Base-by-base conservation (phyloP, 2,113 vertebrate species). In the Melanerpes aurifrons region DNA sequence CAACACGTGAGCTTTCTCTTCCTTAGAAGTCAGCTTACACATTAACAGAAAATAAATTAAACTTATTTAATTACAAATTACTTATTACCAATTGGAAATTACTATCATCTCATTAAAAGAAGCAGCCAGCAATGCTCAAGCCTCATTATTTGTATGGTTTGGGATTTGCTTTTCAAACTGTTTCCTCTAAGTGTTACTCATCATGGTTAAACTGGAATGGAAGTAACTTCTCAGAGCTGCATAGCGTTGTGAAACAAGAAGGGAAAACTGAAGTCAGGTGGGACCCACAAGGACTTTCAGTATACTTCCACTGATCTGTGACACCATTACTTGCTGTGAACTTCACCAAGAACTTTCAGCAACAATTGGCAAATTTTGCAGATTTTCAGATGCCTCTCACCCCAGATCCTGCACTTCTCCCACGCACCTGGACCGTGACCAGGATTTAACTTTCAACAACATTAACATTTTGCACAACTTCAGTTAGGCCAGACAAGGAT, bases 1-100 rank as follows among this genome's bases (percentile, higher is more conserved):
- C 64, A 82, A 72, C 0, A 2, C 14, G 40, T 54, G 31, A 93
- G 37, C 15, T 45, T 13, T 43, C 21, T 85, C 71, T 72, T 59
- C 47, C 18, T 80, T 87, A 40, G 40, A 89, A 74, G 47, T 69
- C 45, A 74, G 66, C 15, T 94, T 75, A 90, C 7, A 21, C 47
- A 86, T 75, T 94, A 87, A 91, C 69, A 74, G 57, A 89, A 95
- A 89, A 87, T 6, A 80, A 75, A 94, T 73, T 54, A 70, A 79
- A 89, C 18, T 57, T 73, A 43, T 70, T 92, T 66, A 86, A 92
- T 81, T 86, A 77, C 17, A 87, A 50, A 78, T 82, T 74, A 83
- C 56, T 80, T 79, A 50, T 56, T 87, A 45, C 8, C 61, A 69
- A 56, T 71, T 86, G 62, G 13, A 86, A 80, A 80, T 77, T 37